A percentile compares a stretch with the other conserved stretches of the same genome.
These are phyloP conservation scores for Drosophila nikananu DNA, from an alignment of 1,140 invertebrate species.

Conservation along the genomic window DNA sequence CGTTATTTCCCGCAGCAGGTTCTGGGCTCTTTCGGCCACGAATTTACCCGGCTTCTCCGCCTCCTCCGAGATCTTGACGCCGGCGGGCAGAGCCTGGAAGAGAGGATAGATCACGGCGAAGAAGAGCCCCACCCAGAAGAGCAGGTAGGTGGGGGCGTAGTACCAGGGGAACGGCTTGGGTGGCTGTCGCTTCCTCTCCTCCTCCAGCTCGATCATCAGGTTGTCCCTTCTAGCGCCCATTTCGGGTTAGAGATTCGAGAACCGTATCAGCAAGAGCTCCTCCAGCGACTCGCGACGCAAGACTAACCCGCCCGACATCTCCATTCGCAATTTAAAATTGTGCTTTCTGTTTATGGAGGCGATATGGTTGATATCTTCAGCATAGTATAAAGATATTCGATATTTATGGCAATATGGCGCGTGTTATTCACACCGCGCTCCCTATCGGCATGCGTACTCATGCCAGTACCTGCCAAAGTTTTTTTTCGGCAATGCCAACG, in stretches of 20 bases:
- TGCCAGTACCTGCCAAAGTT: neutral
- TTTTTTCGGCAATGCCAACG: conserved; percentile 18
- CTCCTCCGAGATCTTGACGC: conserved; percentile 58
- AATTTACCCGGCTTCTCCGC: conserved; percentile 52
- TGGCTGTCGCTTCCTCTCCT: neutral
- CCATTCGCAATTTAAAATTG: conserved; percentile 25
- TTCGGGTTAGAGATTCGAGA: conserved; percentile 20
- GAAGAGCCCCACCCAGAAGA: conserved; percentile 73
- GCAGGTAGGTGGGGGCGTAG: conserved; percentile 65
- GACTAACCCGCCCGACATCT: conserved; percentile 22
- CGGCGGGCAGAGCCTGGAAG: conserved; percentile 53
- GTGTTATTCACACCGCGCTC: conserved; percentile 20
- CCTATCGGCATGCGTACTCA: conserved; percentile 21
- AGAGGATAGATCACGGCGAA: conserved; percentile 66
- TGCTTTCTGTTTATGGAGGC: conserved; percentile 15
- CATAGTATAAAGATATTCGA: conserved; percentile 59
- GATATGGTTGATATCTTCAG: conserved; percentile 47
- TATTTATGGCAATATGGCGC: conserved; percentile 41
- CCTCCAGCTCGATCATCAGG: conserved; percentile 29
- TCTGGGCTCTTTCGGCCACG: conserved; percentile 72
- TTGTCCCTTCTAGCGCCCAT: conserved; percentile 27
- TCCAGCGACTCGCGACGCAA: conserved; percentile 20
- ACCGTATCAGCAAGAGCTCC: conserved; percentile 29
- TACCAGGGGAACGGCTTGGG: conserved; percentile 63
- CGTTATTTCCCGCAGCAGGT: conserved; percentile 88